A percentile compares a stretch with the other conserved stretches of the same genome.
Conservation (phyloP, 2,888 invertebrate genomes). For the Plagodis pulveraria region DNA sequence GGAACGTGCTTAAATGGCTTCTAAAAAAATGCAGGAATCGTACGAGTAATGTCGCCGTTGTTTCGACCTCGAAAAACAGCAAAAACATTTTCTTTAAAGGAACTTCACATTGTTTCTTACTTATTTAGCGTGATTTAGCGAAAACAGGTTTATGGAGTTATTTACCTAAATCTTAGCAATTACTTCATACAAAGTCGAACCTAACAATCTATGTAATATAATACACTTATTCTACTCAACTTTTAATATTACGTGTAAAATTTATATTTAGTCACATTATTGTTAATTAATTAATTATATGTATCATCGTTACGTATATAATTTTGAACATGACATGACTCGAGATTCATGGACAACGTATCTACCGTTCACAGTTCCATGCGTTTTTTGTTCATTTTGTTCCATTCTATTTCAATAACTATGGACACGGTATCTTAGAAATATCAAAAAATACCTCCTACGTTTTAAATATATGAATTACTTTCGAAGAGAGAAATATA, state of each 20-base stretch:
- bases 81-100: constrained; percentile 46
- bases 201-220: constrained; percentile 74
- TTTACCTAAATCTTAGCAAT: constrained; percentile 67
- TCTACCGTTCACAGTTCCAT: constrained; percentile 46
- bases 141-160: constrained; percentile 51
- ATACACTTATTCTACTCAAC: constrained; percentile 81
- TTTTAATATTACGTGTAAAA: constrained; percentile 82
- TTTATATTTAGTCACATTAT: constrained; percentile 83
- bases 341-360: constrained; percentile 63
- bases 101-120: constrained; percentile 43
- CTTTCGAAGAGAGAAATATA: constrained; percentile 64
- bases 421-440: constrained; percentile 75
- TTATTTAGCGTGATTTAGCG: constrained; percentile 52
- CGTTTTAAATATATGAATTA: constrained; percentile 56
- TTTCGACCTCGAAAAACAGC: constrained; percentile 40
- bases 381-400: constrained; percentile 57
- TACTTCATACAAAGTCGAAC: constrained; percentile 81
- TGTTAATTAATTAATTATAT: constrained; percentile 80
- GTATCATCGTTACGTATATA: constrained; percentile 85
- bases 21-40: constrained; percentile 48
- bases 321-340: constrained; percentile 84
- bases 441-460: constrained; percentile 77
- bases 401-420: constrained; percentile 60
- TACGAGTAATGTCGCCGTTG: constrained; percentile 39
- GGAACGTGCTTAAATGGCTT: constrained; percentile 44